Evolutionary conservation across 2,888 invertebrate genomes (phyloP).

Genomic region (Ophioninae sp.): DNA sequence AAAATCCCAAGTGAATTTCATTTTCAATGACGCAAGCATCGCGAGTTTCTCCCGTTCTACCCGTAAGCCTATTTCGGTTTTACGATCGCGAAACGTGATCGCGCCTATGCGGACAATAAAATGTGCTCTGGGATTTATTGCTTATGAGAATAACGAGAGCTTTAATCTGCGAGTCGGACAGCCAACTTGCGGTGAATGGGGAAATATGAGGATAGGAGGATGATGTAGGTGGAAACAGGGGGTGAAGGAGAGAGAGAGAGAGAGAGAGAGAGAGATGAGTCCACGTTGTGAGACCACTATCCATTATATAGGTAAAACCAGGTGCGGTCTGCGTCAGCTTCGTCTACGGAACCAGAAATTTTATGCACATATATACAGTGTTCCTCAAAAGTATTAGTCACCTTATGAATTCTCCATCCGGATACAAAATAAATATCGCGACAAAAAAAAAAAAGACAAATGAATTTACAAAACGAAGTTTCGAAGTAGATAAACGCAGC

Average conservation of each 20-base stretch:
- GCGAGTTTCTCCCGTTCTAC: conserved; percentile 12
- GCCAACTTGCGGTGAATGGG: conserved; percentile 31
- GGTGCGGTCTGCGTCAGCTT: conserved; percentile 60
- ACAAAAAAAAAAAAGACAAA: too few relatives aligned
- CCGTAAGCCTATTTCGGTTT: conserved; percentile 14
- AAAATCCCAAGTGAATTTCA: background rate
- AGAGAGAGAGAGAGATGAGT: conserved; percentile 20
- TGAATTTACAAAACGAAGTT: too few relatives aligned
- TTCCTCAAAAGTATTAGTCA: too few relatives aligned
- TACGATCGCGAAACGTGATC: conserved; percentile 35
- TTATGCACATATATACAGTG: conserved; percentile 27
- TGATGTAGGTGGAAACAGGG: conserved; percentile 29
- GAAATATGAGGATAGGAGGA: conserved; percentile 50
- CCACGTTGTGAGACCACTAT: conserved; percentile 50
- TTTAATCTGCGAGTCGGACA: conserved; percentile 52
- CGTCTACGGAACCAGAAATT: conserved; percentile 38
- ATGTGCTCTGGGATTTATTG: conserved; percentile 47
- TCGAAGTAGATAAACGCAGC: too few relatives aligned
- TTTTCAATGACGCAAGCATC: conserved; percentile 2
- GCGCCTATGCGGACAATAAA: conserved; percentile 13
- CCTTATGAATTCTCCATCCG: too few relatives aligned
- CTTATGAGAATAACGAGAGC: conserved; percentile 57
- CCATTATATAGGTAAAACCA: conserved; percentile 57
- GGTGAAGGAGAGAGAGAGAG: conserved; percentile 18
- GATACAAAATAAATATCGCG: too few relatives aligned